Evolutionary conservation across 2,888 invertebrate species (phyloP).

Genomic region (Myopa tessellatipennis): DNA sequence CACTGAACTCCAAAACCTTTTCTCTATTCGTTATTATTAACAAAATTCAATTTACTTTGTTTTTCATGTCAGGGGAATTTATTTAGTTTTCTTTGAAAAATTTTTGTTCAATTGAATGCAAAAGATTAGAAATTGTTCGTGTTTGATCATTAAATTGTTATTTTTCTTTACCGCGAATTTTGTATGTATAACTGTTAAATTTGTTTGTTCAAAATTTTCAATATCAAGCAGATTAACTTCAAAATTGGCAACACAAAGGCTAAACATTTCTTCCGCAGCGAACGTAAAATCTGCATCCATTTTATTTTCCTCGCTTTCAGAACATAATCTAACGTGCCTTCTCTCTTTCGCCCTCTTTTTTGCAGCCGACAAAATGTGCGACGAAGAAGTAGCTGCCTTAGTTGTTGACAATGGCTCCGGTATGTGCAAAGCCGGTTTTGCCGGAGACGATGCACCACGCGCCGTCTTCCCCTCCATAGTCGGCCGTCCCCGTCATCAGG

Average conservation of each 20-base stretch:
- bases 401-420: slow-evolving; percentile 93
- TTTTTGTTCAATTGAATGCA: too few species aligned
- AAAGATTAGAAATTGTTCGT: slow-evolving; percentile 13
- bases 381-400: slow-evolving; percentile 95
- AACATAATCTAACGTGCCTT: slow-evolving; percentile 18
- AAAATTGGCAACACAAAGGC: slow-evolving; percentile 44
- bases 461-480: slow-evolving; percentile 92
- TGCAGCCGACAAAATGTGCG: slow-evolving; percentile 79
- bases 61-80: too few species aligned
- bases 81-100: too few species aligned
- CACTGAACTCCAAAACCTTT: too few species aligned
- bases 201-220: slow-evolving; percentile 44
- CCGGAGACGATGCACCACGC: slow-evolving; percentile 89
- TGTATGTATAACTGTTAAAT: neutral
- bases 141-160: slow-evolving; percentile 21
- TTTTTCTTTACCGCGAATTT: neutral
- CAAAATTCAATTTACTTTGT: too few species aligned
- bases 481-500: slow-evolving; percentile 89
- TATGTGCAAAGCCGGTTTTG: slow-evolving; percentile 95
- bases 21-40: too few species aligned
- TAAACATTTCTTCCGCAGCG: slow-evolving; percentile 31
- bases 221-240: slow-evolving; percentile 42
- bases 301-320: neutral
- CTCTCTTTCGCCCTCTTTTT: slow-evolving; percentile 39
- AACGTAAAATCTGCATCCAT: neutral